Conservation (phyloP, 64 coral and sea anemone species). For the Trachythela sp. region DNA sequence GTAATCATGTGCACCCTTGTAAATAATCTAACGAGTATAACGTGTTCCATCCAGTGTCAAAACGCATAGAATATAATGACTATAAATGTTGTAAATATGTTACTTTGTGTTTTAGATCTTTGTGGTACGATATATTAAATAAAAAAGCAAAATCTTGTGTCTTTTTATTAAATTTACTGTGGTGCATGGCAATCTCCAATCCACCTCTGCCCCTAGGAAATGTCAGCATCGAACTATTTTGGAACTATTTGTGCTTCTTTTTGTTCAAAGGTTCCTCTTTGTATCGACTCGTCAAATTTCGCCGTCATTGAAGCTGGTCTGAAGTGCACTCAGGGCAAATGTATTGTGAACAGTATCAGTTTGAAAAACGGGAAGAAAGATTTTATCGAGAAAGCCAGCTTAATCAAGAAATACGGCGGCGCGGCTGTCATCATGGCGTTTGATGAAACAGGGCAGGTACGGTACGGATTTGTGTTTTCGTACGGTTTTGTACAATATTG, state of each 20-base stretch:
- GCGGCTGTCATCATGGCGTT: constrained; percentile 96
- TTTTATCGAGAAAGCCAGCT: constrained; percentile 76
- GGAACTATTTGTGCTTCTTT: neutral
- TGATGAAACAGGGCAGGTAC: constrained; percentile 90
- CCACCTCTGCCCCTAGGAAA: too few species aligned
- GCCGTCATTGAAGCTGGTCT: constrained; percentile 89
- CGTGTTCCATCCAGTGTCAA: too few species aligned
- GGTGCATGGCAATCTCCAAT: too few species aligned
- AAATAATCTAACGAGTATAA: too few species aligned
- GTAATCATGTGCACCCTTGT: too few species aligned
- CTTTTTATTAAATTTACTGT: too few species aligned
- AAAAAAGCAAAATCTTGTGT: too few species aligned
- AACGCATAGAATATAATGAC: too few species aligned
- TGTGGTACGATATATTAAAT: too few species aligned
- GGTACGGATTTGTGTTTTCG: neutral
- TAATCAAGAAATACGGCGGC: constrained; percentile 89
- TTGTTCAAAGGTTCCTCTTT: constrained; percentile 70
- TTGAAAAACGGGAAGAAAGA: constrained; percentile 90
- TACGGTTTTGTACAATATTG: neutral
- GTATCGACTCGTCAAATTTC: constrained; percentile 99
- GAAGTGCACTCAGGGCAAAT: constrained; percentile 97
- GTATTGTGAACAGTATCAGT: constrained; percentile 96
- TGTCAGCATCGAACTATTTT: neutral
- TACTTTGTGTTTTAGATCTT: too few species aligned
- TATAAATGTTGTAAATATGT: too few species aligned